phyloP scores from a whole-genome alignment of 1,140 invertebrate species.

The Antheraea mylitta region DNA sequence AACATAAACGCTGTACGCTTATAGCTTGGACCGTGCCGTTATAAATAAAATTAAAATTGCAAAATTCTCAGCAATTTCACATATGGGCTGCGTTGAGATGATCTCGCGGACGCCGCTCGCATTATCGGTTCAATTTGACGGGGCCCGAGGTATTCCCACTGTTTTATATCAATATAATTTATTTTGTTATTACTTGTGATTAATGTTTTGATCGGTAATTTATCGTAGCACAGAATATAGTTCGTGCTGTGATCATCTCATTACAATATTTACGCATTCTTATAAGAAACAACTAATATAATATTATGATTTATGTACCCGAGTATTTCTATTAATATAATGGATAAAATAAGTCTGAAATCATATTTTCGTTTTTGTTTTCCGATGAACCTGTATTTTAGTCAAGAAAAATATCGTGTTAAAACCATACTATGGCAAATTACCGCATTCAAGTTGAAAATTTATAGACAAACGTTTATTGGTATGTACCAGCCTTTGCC shows the following conservation, averaged over 20 bases:
- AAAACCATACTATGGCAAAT: too few species aligned
- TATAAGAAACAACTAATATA: too few species aligned
- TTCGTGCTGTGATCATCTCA: neutral
- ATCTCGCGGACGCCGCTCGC: conserved; percentile 44
- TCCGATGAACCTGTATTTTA: too few species aligned
- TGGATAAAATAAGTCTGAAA: too few species aligned
- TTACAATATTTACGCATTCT: too few species aligned
- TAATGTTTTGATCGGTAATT: conserved; percentile 53
- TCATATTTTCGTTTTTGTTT: too few species aligned
- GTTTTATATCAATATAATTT: conserved; percentile 69
- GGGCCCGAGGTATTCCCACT: conserved; percentile 49
- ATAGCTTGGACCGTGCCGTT: conserved; percentile 37
- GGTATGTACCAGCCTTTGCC: too few species aligned
- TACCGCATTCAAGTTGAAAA: too few species aligned
- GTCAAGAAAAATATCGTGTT: too few species aligned
- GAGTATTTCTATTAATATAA: too few species aligned
- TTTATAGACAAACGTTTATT: too few species aligned
- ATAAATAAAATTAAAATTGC: conserved; percentile 78
- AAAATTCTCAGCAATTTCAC: conserved; percentile 73
- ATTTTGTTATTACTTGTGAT: conserved; percentile 62
- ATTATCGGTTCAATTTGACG: conserved; percentile 67
- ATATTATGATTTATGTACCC: too few species aligned
- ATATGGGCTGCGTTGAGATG: conserved; percentile 64
- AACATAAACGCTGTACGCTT: conserved; percentile 23
- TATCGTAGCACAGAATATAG: neutral